Evolutionary conservation across 2,113 vertebrate genomes (phyloP).

Genomic region (Echinops telfairi): DNA sequence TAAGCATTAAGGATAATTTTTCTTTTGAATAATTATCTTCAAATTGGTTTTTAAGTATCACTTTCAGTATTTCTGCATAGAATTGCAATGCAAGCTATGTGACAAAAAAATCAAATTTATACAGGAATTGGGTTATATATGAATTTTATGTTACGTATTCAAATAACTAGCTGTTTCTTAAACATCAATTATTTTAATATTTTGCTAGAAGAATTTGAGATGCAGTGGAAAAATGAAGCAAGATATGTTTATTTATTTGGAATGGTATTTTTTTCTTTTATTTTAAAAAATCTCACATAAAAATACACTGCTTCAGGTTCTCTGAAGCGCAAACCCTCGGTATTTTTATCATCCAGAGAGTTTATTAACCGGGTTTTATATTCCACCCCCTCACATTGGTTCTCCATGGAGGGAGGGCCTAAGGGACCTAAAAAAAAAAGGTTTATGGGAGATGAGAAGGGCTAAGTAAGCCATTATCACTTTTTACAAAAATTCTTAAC

Average conservation of each 20-base stretch:
- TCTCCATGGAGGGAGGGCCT: neutral
- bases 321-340: neutral
- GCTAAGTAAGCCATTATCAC: slow-evolving; percentile 26
- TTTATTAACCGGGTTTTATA: neutral
- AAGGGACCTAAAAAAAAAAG: slow-evolving; percentile 7
- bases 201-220: neutral
- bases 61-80: neutral
- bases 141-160: neutral
- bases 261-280: neutral
- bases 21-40: neutral
- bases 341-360: neutral
- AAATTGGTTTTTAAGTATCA: neutral
- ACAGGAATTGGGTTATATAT: neutral
- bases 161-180: neutral
- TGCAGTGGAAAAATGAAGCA: neutral
- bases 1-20: neutral
- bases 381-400: neutral
- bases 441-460: slow-evolving; percentile 19
- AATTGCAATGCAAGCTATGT: neutral
- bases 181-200: slow-evolving; percentile 31
- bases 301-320: neutral
- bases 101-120: neutral
- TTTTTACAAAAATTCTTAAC: slow-evolving; percentile 29
- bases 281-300: neutral
- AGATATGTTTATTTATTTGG: neutral